These are phyloP conservation scores for Drosophila prolongata DNA, from an alignment of 2,888 invertebrate species.

Conservation along the genomic window DNA sequence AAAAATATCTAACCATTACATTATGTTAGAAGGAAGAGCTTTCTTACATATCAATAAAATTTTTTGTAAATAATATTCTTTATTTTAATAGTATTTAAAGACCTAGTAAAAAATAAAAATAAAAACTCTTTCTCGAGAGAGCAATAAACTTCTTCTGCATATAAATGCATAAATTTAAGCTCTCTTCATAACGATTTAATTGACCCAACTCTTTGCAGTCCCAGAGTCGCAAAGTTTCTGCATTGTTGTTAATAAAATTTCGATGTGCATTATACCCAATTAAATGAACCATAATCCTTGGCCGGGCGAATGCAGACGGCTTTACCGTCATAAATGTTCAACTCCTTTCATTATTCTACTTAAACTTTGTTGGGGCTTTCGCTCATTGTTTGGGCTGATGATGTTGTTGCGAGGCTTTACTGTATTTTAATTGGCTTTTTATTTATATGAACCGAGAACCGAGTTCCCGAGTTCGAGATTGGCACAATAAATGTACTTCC, in stretches of 20 bases:
- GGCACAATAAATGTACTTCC: constrained; percentile 25
- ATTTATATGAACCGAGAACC: constrained; percentile 49
- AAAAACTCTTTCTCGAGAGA: background rate
- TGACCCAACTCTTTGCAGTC: constrained; percentile 8
- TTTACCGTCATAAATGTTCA: constrained; percentile 19
- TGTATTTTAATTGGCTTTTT: constrained; percentile 61
- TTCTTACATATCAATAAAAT: no score
- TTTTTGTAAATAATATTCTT: no score
- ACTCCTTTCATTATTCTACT: constrained; percentile 41
- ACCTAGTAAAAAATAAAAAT: no score
- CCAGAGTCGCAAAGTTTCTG: background rate
- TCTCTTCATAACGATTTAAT: constrained; percentile 14
- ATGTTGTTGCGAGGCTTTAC: constrained; percentile 16
- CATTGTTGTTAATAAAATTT: constrained; percentile 13
- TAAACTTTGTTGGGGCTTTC: constrained; percentile 51
- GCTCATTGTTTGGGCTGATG: constrained; percentile 14
- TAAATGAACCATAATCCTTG: constrained; percentile 42
- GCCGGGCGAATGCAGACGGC: constrained; percentile 6
- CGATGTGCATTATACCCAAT: constrained; percentile 34
- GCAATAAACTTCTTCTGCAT: background rate
- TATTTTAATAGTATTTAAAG: no score
- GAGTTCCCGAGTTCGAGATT: constrained; percentile 3
- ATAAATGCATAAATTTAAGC: background rate
- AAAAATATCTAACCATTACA: no score
- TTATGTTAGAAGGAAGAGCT: no score